Base-by-base conservation (phyloP, 2,888 invertebrate species). In the Dinocampus coccinellae region DNA sequence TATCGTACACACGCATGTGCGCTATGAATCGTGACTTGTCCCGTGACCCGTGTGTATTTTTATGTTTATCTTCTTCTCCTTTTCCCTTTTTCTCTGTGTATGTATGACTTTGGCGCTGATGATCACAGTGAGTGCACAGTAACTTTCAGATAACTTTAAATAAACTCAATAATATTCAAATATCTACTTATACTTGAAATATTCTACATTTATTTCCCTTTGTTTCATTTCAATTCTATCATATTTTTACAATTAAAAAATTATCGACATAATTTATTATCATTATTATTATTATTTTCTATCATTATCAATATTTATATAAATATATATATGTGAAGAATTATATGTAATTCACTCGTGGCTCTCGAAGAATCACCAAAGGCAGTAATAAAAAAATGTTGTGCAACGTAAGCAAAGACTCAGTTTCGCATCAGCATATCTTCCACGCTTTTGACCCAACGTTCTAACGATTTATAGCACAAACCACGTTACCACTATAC, bases 391-490 rank as follows among this genome's bases (percentile, higher is more conserved):
- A 16, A 4, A 13, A 58, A 24, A 20, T 62, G 36, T 67, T 42
- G 34, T 67, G 66, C 61, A 34, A 52, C 67, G 67, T 68, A 67
- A 72, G 67, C 63, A 22, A 57, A 57, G 63, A 53, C 67, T 72
- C 63, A 63, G 57, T 63, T 36, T 34, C 66, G 20, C 72, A 72
- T 72, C 72, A 72, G 67, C 74, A 71, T 64, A 75, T 75, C 75
- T 74, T 74, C 74, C 76, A 73, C 74, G 75, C 68, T 73, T 74
- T 75, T 77, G 77, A 76, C 76, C 76, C 74, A 77, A 76, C 77
- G 75, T 76, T 73, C 75, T 67, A 73, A 73, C 74, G 77, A 77
- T 77, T 77, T 76, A 77, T 76, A 74, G 76, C 74, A 66, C 57
- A 72, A 70, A 76, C 75, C 61, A 29, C 60, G 57, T n/a, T 47